These are phyloP conservation scores for Tympanoctomys barrerae DNA, from an alignment of 2,797 vertebrate genomes.

Conservation along the genomic window DNA sequence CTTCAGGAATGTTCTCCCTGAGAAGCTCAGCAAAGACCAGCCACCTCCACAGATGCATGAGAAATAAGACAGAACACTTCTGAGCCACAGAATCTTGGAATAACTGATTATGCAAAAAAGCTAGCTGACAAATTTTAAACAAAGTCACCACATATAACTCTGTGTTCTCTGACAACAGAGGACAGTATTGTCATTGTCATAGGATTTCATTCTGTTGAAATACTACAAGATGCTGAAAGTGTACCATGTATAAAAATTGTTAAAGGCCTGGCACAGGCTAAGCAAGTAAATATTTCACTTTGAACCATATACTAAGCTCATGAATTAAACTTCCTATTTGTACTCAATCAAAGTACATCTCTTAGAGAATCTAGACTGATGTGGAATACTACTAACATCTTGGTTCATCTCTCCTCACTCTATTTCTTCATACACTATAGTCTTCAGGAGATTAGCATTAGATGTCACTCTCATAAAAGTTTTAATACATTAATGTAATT, in stretches of 20 bases:
- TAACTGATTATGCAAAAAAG: not conserved
- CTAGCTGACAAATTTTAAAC: not conserved
- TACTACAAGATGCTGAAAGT: not conserved
- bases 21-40: not conserved
- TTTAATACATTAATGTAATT: constrained; percentile 65
- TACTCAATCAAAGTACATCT: constrained; percentile 26
- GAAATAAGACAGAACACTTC: constrained; percentile 18
- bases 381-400: not conserved
- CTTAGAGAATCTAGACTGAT: constrained; percentile 9
- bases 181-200: no score
- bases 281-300: not conserved
- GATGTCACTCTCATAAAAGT: constrained; percentile 39
- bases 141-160: not conserved
- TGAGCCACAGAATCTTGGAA: not conserved
- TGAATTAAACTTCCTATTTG: constrained; percentile 32
- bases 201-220: not conserved
- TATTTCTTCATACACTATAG: constrained; percentile 16
- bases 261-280: not conserved
- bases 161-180: not conserved
- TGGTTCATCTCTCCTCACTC: not conserved
- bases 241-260: not conserved
- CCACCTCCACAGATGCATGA: not conserved
- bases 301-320: not conserved
- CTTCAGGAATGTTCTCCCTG: not conserved
- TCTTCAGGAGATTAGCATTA: constrained; percentile 8